phyloP scores from a whole-genome alignment of 2,113 vertebrate genomes.

The Apaloderma vittatum region DNA sequence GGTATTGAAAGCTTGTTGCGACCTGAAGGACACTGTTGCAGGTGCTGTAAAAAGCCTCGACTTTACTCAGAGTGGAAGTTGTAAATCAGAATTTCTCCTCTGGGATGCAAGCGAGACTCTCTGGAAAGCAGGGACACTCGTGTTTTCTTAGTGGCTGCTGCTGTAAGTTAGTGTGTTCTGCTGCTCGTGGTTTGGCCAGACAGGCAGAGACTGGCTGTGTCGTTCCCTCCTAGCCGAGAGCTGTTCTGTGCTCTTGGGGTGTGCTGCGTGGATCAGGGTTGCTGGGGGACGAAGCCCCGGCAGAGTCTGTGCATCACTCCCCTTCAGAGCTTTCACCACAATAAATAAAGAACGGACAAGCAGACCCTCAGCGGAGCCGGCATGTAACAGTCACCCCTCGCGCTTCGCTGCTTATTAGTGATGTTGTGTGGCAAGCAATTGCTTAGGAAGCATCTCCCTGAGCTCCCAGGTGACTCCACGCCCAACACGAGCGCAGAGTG shows the following conservation, averaged over 20 bases:
- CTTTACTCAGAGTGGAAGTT: slow-evolving; percentile 37
- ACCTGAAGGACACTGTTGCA: slow-evolving; percentile 31
- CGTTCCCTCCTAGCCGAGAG: background rate
- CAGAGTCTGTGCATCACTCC: fast-evolving
- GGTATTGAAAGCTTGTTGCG: background rate
- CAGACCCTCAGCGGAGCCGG: background rate
- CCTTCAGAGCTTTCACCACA: fast-evolving
- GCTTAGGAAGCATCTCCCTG: background rate
- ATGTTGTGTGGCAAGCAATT: fast-evolving
- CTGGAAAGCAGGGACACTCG: background rate
- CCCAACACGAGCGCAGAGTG: fast-evolving
- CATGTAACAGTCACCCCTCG: background rate
- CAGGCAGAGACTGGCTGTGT: background rate
- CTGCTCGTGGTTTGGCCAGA: background rate
- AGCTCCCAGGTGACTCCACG: background rate
- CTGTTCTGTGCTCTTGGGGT: background rate
- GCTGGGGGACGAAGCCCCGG: fast-evolving
- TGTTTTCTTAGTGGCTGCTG: background rate
- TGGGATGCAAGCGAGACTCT: background rate
- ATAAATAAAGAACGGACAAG: background rate
- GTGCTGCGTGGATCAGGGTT: fast-evolving
- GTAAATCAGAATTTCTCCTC: slow-evolving; percentile 35
- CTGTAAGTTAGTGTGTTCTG: background rate
- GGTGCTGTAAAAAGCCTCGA: slow-evolving; percentile 42
- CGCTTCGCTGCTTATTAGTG: background rate